These are phyloP conservation scores for Phycodurus eques DNA, from an alignment of 2,113 vertebrate species.

Conservation along the genomic window DNA sequence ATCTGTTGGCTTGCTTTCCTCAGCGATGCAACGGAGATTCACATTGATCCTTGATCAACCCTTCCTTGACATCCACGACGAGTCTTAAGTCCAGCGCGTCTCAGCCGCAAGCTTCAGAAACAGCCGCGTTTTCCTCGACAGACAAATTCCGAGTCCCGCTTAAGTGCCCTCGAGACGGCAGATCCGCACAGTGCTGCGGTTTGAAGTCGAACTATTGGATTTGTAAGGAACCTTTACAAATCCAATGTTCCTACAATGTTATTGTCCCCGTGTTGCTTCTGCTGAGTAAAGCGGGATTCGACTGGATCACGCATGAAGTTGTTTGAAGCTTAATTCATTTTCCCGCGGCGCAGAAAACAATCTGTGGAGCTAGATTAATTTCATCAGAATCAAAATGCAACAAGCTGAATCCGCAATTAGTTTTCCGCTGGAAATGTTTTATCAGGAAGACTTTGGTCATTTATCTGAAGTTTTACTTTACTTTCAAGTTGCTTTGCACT, in stretches of 20 bases:
- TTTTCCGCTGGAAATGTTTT: neutral
- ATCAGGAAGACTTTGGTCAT: neutral
- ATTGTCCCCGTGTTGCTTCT: neutral
- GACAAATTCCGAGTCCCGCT: neutral
- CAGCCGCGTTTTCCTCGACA: neutral
- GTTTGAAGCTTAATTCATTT: constrained; percentile 6
- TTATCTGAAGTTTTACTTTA: constrained; percentile 1
- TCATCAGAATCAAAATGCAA: constrained; percentile 3
- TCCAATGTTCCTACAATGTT: constrained; percentile 1
- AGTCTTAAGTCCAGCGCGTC: constrained; percentile 1
- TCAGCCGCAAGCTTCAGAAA: neutral
- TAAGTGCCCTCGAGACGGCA: constrained; percentile 7
- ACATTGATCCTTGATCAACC: neutral
- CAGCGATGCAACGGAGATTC: neutral
- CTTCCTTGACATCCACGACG: neutral
- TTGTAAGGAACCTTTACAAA: constrained; percentile 5
- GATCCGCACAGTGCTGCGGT: neutral
- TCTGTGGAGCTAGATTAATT: constrained; percentile 3
- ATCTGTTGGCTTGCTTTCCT: neutral
- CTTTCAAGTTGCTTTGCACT: neutral
- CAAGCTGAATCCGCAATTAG: constrained; percentile 4
- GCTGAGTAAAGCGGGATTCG: neutral
- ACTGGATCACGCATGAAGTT: neutral
- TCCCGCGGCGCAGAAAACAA: neutral
- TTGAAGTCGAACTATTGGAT: neutral